Base-by-base conservation (phyloP, 1,140 invertebrate species). In the Neodiprion virginianus region DNA sequence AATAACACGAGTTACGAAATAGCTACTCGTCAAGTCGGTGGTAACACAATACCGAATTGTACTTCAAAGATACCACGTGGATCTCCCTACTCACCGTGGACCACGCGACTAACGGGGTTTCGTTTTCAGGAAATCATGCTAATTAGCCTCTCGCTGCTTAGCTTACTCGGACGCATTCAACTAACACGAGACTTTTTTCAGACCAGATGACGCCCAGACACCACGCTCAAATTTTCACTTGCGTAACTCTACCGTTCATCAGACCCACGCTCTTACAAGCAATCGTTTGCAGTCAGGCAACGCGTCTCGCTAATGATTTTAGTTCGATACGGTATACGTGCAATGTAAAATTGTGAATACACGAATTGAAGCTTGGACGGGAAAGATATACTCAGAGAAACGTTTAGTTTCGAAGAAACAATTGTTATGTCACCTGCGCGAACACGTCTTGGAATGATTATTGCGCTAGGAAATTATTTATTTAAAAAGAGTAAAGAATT, bases 41-140 rank as follows among this genome's bases (percentile, higher is more conserved):
- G 11, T 61, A 61, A 61, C 53, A 61, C 53, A 61, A 61, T 61
- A 61, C 28, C 28, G 28, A 40, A 17, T 61, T 14, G 53, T 61
- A 12, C 11, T 17, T 61, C n/a, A 61, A 61, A 17, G 53, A 17
- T 17, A 61, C 53, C 11, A 12, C 53, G n/a, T 61, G 53, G n/a
- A 61, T 40, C 28, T 40, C 28, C 2, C 28, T 5, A 40, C 28
- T 40, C 28, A 40, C 28, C 28, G 5, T 61, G 53, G 53, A 61
- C 53, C 53, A 61, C 11, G 53, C 11, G 53, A 17, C 53, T 61
- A 61, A 61, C 53, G 53, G 53, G 11, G 53, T 61, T 40, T 61
- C 53, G 53, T 61, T 61, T 61, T 61, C 53, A 61, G 53, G 53
- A 61, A 61, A 61, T 61, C 53, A 61, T 61, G 53, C 8, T 61